Evolutionary conservation across 2,113 vertebrate species (phyloP).

Genomic region (Scophthalmus maximus): DNA sequence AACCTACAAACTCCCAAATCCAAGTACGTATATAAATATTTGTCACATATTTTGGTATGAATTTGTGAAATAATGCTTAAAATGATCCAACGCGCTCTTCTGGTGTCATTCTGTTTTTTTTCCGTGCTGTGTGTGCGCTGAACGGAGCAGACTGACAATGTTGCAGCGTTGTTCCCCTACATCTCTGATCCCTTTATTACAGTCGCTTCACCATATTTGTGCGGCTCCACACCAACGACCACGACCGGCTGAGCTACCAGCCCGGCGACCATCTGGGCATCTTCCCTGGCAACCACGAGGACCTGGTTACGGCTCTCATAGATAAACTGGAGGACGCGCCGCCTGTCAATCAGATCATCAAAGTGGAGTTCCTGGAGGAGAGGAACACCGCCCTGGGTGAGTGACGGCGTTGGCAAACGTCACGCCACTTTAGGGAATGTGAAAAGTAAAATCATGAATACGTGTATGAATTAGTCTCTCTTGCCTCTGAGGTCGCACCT

Average conservation of each 20-base stretch:
- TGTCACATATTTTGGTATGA: background rate
- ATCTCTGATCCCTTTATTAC: constrained; percentile 34
- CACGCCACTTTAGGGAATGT: background rate
- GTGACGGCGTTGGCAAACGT: constrained; percentile 30
- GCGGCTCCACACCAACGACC: constrained; percentile 90
- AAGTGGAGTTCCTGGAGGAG: constrained; percentile 95
- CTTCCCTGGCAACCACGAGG: constrained; percentile 94
- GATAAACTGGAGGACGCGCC: constrained; percentile 93
- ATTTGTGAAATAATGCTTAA: too few species aligned
- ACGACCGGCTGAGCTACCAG: constrained; percentile 89
- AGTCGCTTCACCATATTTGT: constrained; percentile 96
- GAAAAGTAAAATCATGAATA: constrained; percentile 2
- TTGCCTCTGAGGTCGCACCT: constrained; percentile 33
- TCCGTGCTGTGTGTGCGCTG: background rate
- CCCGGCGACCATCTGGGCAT: constrained; percentile 96
- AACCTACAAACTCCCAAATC: constrained; percentile 95
- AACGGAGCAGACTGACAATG: constrained; percentile 38
- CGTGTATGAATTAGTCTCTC: constrained; percentile 33
- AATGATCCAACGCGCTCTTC: too few species aligned
- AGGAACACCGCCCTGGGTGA: constrained; percentile 93
- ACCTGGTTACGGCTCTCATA: constrained; percentile 91
- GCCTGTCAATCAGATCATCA: constrained; percentile 93
- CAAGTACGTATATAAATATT: constrained; percentile 83
- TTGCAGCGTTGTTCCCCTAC: constrained; percentile 1
- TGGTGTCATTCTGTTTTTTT: background rate